Evolutionary conservation across 2,888 invertebrate species (phyloP).

Genomic region (Zonitis immaculata): DNA sequence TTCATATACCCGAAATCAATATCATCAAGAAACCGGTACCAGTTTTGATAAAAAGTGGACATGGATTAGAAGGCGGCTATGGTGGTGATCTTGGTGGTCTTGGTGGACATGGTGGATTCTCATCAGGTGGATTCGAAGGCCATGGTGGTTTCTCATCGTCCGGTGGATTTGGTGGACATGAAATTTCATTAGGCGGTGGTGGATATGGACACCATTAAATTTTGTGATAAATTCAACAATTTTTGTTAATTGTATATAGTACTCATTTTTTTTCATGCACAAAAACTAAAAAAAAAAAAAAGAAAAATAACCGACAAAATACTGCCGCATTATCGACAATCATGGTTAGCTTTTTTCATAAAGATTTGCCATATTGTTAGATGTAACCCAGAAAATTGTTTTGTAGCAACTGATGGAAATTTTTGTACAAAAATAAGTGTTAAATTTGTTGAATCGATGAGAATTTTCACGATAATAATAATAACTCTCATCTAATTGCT

Average conservation of each 20-base stretch:
- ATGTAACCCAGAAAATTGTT: constrained; percentile 11
- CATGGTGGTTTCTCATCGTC: constrained; percentile 18
- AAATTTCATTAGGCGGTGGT: constrained; percentile 10
- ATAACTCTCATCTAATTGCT: not conserved
- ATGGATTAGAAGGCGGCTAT: constrained; percentile 22
- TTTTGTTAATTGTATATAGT: constrained; percentile 16
- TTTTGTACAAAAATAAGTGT: constrained; percentile 6
- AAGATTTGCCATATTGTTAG: constrained; percentile 15
- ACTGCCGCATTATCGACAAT: not conserved
- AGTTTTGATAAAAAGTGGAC: constrained; percentile 38
- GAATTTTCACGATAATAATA: not conserved
- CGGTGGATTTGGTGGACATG: constrained; percentile 8
- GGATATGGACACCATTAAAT: constrained; percentile 15
- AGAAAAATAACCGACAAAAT: constrained; percentile 7
- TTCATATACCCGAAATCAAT: constrained; percentile 51
- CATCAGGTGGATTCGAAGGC: constrained; percentile 12
- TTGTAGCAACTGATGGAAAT: not conserved
- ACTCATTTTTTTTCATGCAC: constrained; percentile 11
- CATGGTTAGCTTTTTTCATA: constrained; percentile 14
- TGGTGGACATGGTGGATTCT: constrained; percentile 8
- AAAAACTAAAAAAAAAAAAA: too few species aligned
- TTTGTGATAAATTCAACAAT: constrained; percentile 9
- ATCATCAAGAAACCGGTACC: constrained; percentile 53
- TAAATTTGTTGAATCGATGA: constrained; percentile 11
- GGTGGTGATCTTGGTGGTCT: constrained; percentile 20